Percentiles rank a stretch among this genome's conserved stretches.
These are phyloP conservation scores for Cinara cedri DNA, from an alignment of 2,888 invertebrate genomes.

Conservation along the genomic window DNA sequence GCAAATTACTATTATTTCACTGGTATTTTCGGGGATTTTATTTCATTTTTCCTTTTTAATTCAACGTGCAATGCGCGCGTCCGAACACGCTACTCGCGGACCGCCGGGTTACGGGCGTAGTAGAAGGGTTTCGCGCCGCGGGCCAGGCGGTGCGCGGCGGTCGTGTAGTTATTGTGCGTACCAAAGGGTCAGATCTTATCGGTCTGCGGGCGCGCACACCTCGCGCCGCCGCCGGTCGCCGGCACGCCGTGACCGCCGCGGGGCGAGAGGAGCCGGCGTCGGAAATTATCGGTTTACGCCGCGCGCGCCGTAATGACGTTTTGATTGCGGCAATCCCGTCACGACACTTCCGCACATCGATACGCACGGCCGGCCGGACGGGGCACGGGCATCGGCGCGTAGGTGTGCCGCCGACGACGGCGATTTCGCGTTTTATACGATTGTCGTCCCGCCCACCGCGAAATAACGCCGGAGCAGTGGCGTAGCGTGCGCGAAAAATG, in stretches of 20 bases:
- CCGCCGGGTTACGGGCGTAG: too few relatives aligned
- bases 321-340: conserved; percentile 47
- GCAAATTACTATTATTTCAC: neutral
- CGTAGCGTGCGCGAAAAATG: too few relatives aligned
- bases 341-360: conserved; percentile 21
- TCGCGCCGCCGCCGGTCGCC: neutral
- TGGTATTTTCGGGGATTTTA: neutral
- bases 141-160: too few relatives aligned
- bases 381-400: too few relatives aligned
- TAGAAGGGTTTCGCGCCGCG: too few relatives aligned
- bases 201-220: conserved; percentile 7
- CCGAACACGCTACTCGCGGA: conserved; percentile 10
- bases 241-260: neutral
- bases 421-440: too few relatives aligned
- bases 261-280: neutral
- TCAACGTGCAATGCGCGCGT: neutral
- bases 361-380: neutral
- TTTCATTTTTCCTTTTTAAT: neutral
- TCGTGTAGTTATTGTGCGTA: neutral
- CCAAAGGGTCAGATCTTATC: conserved; percentile 49
- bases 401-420: too few relatives aligned
- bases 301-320: conserved; percentile 36
- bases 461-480: too few relatives aligned
- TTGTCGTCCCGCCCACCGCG: too few relatives aligned
- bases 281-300: conserved; percentile 45